A percentile compares a stretch with the other conserved stretches of the same genome.
These are phyloP conservation scores for Pterocles burchelli DNA, from an alignment of 2,113 vertebrate species.

Conservation along the genomic window DNA sequence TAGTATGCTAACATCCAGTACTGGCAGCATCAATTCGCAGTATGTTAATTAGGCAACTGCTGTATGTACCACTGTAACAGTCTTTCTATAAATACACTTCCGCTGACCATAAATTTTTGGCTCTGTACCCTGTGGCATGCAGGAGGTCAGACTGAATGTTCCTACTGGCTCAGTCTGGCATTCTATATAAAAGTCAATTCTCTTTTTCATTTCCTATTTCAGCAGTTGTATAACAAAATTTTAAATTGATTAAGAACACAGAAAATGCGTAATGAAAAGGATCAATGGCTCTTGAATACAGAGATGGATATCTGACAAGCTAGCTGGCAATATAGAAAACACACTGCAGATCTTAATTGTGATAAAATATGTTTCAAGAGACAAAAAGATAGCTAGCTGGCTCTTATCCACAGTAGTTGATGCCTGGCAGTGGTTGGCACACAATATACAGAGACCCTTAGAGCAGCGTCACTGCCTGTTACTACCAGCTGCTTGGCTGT, in stretches of 20 bases:
- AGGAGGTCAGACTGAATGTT: not conserved
- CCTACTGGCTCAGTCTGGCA: not conserved
- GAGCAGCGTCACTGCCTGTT: conserved; percentile 61
- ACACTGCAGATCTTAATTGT: not conserved
- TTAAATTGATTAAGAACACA: not conserved
- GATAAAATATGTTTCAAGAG: not conserved
- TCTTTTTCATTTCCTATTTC: not conserved
- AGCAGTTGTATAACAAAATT: not conserved
- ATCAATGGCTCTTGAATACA: not conserved
- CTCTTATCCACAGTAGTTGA: not conserved
- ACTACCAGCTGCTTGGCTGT: conserved; percentile 58
- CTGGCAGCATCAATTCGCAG: not conserved
- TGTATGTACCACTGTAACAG: not conserved
- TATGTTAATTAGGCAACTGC: not conserved
- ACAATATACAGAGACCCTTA: conserved; percentile 37
- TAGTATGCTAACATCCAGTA: not conserved
- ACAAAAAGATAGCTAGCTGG: conserved; percentile 18
- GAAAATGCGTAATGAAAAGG: not conserved
- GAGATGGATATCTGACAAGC: not conserved
- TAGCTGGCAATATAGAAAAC: not conserved
- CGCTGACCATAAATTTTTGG: not conserved
- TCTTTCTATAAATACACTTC: not conserved
- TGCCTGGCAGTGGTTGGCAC: conserved; percentile 48
- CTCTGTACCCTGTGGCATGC: not conserved
- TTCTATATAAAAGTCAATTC: not conserved